These are phyloP conservation scores for Noctua comes DNA, from an alignment of 2,888 invertebrate genomes.

Conservation along the genomic window DNA sequence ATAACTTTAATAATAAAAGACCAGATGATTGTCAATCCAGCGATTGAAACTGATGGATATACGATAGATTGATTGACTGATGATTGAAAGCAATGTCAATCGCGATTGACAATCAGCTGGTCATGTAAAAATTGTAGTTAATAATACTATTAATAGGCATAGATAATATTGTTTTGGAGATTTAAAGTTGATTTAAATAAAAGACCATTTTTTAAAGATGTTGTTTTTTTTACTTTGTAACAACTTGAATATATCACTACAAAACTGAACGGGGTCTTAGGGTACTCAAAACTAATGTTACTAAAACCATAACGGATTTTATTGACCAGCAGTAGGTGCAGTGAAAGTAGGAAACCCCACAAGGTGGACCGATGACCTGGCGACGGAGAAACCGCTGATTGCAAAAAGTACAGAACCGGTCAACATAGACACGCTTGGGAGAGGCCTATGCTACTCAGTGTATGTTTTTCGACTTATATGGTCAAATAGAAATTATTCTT, in stretches of 20 bases:
- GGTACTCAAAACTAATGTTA: no score
- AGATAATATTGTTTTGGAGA: slow-evolving; percentile 77
- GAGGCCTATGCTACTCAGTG: no score
- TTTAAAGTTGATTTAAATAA: slow-evolving; percentile 80
- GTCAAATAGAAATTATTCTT: not conserved
- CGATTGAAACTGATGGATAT: slow-evolving; percentile 35
- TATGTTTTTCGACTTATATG: not conserved
- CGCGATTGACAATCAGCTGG: slow-evolving; percentile 38
- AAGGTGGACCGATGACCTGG: not conserved
- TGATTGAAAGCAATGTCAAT: slow-evolving; percentile 37
- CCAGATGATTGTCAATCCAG: slow-evolving; percentile 45
- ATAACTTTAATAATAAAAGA: slow-evolving; percentile 51
- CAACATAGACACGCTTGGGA: no score
- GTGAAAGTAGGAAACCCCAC: not conserved
- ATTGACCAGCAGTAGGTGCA: no score
- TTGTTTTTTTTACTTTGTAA: slow-evolving; percentile 40
- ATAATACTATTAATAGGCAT: slow-evolving; percentile 64
- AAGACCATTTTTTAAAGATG: slow-evolving; percentile 72
- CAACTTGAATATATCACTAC: not conserved
- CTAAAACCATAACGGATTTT: no score
- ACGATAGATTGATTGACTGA: slow-evolving; percentile 35
- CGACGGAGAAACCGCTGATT: not conserved
- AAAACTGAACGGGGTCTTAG: no score
- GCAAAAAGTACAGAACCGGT: not conserved
- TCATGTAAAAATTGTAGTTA: slow-evolving; percentile 62